phyloP scores from a whole-genome alignment of 1,140 invertebrate species.

The Geopemphigus sp. region DNA sequence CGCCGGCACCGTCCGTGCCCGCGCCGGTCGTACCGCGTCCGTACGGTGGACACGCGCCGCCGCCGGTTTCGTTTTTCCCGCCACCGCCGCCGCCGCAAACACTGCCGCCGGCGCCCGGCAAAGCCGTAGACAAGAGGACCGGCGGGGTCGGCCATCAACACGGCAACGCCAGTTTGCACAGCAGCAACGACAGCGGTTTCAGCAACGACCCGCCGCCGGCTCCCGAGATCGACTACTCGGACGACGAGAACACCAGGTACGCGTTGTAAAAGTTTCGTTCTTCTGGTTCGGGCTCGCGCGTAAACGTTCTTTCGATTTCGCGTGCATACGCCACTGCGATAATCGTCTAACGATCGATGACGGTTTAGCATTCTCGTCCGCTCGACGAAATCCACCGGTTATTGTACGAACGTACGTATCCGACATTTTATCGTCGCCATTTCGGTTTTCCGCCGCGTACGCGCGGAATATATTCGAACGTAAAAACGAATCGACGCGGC shows the following conservation, averaged over 20 bases:
- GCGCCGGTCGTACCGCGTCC: constrained; percentile 52
- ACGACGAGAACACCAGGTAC: constrained; percentile 79
- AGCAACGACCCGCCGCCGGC: constrained; percentile 84
- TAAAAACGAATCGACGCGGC: no score
- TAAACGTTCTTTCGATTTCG: no score
- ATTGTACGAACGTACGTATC: no score
- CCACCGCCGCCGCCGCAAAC: constrained; percentile 36
- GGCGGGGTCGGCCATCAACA: constrained; percentile 30
- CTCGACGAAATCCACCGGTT: no score
- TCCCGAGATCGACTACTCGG: constrained; percentile 85
- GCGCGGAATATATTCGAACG: no score
- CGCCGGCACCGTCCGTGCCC: constrained; percentile 52
- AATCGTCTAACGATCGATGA: neutral
- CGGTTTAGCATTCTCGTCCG: neutral
- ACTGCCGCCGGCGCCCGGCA: constrained; percentile 23
- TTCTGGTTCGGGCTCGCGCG: no score
- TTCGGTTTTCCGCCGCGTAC: no score
- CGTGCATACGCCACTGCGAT: no score
- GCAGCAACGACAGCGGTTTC: constrained; percentile 87
- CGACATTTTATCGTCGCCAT: no score
- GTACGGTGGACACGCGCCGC: constrained; percentile 12
- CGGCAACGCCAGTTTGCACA: constrained; percentile 76
- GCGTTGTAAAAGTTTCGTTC: constrained; percentile 50
- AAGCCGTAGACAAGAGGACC: constrained; percentile 15
- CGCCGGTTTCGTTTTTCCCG: constrained; percentile 20